A percentile compares a stretch with the other conserved stretches of the same genome.
Evolutionary conservation across 2,797 vertebrate genomes (phyloP).

Genomic region (Syndactyla subalaris): DNA sequence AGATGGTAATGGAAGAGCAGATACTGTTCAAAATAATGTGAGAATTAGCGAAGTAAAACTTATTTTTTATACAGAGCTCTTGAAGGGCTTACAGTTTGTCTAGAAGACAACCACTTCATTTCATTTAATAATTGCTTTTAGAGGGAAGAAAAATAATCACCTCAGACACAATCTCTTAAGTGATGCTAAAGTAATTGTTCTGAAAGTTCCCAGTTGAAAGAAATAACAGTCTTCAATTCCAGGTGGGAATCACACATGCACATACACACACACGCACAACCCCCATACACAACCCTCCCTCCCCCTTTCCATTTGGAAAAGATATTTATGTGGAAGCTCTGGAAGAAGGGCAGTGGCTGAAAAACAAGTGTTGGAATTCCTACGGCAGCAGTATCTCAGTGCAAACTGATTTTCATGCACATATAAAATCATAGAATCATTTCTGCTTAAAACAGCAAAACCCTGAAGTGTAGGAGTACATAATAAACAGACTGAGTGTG

Average conservation of each 20-base stretch:
- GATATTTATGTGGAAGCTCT: neutral
- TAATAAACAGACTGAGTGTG: neutral
- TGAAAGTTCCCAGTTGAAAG: conserved; percentile 24
- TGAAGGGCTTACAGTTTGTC: conserved; percentile 37
- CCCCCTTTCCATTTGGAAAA: neutral
- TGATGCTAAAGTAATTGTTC: conserved; percentile 55
- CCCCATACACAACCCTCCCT: rapidly evolving
- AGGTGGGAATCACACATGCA: conserved; percentile 14
- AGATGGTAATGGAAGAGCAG: neutral
- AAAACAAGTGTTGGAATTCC: neutral
- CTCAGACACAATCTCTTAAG: conserved; percentile 40
- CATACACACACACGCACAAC: neutral
- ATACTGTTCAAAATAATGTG: neutral
- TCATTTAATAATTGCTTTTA: conserved; percentile 72
- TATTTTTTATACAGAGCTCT: neutral
- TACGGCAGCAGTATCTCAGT: neutral
- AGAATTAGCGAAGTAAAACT: conserved; percentile 9
- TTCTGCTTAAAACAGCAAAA: conserved; percentile 12
- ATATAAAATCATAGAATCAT: neutral
- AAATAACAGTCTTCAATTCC: neutral
- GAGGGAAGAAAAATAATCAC: conserved; percentile 68
- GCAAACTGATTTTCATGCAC: neutral
- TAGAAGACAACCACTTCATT: conserved; percentile 50
- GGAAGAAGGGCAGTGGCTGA: neutral
- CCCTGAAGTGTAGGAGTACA: neutral